Conservation (phyloP, 2,888 invertebrate genomes). For the Augiades crinisus region DNA sequence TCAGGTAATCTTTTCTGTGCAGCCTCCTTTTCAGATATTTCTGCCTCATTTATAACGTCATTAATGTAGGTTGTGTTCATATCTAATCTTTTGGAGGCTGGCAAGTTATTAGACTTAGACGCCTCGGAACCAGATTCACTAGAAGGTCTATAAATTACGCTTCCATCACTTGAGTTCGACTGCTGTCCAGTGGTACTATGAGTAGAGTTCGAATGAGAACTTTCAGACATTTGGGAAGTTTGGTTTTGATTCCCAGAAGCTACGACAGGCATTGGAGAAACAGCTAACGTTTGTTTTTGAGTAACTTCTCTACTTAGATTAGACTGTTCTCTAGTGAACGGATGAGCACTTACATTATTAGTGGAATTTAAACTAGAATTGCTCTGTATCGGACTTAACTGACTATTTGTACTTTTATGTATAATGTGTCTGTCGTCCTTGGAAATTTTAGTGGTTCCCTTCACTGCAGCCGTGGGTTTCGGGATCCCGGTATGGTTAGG, state of each 20-base stretch:
- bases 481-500: slow-evolving; percentile 86
- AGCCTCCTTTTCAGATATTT: slow-evolving; percentile 73
- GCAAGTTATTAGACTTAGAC: slow-evolving; percentile 65
- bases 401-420: slow-evolving; percentile 79
- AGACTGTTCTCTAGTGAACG: slow-evolving; percentile 75
- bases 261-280: slow-evolving; percentile 88
- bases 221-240: slow-evolving; percentile 84
- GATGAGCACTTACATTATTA: slow-evolving; percentile 71
- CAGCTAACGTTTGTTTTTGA: slow-evolving; percentile 81
- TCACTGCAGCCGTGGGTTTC: slow-evolving; percentile 95
- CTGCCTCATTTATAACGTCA: slow-evolving; percentile 78
- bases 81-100: slow-evolving; percentile 75
- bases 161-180: slow-evolving; percentile 87
- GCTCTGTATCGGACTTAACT: slow-evolving; percentile 80
- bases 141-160: slow-evolving; percentile 87
- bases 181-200: slow-evolving; percentile 85
- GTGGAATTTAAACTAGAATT: slow-evolving; percentile 81
- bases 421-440: slow-evolving; percentile 79
- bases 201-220: slow-evolving; percentile 81
- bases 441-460: slow-evolving; percentile 91
- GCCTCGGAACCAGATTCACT: slow-evolving; percentile 86
- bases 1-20: slow-evolving; percentile 60
- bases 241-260: slow-evolving; percentile 51
- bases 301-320: slow-evolving; percentile 74
- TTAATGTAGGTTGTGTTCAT: slow-evolving; percentile 77